Evolutionary conservation across 2,888 invertebrate species (phyloP).

Genomic region (Ennomos erosarius): DNA sequence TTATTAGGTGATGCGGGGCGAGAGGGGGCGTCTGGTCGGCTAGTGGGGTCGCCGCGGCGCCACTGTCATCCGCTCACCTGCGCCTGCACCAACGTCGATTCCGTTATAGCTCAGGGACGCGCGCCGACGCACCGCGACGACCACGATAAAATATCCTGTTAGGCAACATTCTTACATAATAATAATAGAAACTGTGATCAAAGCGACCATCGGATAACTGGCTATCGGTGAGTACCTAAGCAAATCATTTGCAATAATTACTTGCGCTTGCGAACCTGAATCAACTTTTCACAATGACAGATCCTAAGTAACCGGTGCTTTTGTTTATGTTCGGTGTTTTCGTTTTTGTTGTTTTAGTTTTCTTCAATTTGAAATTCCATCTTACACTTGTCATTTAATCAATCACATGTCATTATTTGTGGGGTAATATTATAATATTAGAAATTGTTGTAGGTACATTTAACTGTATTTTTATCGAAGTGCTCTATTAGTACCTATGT

Average conservation of each 20-base stretch:
- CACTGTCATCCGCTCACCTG: slow-evolving; percentile 60
- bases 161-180: slow-evolving; percentile 10
- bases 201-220: neutral
- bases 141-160: slow-evolving; percentile 36
- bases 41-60: slow-evolving; percentile 72
- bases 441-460: neutral
- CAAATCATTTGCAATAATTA: no score
- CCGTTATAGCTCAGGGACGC: slow-evolving; percentile 51
- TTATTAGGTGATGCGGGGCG: slow-evolving; percentile 22
- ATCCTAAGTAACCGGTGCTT: slow-evolving; percentile 52
- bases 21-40: slow-evolving; percentile 49
- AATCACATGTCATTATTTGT: slow-evolving; percentile 28
- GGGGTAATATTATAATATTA: neutral
- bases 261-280: slow-evolving; percentile 45
- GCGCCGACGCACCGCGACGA: slow-evolving; percentile 57
- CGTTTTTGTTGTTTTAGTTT: slow-evolving; percentile 21
- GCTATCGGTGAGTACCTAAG: slow-evolving; percentile 10
- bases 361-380: slow-evolving; percentile 2
- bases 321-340: slow-evolving; percentile 61
- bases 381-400: neutral
- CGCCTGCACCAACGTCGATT: slow-evolving; percentile 53
- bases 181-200: slow-evolving; percentile 13
- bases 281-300: slow-evolving; percentile 62
- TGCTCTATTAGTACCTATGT: no score
- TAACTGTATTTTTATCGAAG: neutral